Evolutionary conservation across 2,888 invertebrate species (phyloP), one percentile per base, ranked within the genome.

Genomic region (Papilio protenor): DNA sequence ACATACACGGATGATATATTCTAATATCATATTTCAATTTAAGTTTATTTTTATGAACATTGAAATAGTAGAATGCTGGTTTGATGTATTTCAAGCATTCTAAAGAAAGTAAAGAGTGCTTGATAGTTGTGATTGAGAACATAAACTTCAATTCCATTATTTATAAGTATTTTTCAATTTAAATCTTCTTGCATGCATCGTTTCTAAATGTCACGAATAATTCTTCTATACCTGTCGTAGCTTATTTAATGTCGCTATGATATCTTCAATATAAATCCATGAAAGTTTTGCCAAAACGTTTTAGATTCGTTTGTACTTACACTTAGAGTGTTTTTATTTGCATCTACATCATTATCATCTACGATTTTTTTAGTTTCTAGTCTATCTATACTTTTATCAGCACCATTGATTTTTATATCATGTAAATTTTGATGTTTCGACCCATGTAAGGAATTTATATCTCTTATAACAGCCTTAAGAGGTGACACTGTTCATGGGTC

Each of bases 1-100:
- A 87, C 82, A 90, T 90, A 90, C 89, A 91, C 89, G 77, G 83
- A 83, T 85, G 80, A 81, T 81, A 80, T 84, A 77, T 79, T 70
- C 64, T 77, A 81, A 79, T 81, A 75, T 59, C 61, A 76, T 79
- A 73, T 27, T n/a, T 18, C 10, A 33, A 52, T 47, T 72, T 64
- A 33, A 55, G 1, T 73, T 59, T 73, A 16, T n/a, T 33, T 49
- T 52, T 23, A 14, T 23, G 23, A 23, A 27, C 4, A 14, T 59
- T 16, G 14, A 61, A 4, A 14, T 61, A 16, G 61, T 61, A 6
- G 2, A 27, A 14, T 59, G 14, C 14, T 59, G 14, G 21, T 21
- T 57, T 11, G 2, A 57, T 16, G 16, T 12, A 21, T 11, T 21
- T 57, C 8, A 11, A 21, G 21, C 21, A 21, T 1, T 21, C 11